Evolutionary conservation across 2,797 vertebrate genomes (phyloP).

Genomic region (Sebastiscus tertius): DNA sequence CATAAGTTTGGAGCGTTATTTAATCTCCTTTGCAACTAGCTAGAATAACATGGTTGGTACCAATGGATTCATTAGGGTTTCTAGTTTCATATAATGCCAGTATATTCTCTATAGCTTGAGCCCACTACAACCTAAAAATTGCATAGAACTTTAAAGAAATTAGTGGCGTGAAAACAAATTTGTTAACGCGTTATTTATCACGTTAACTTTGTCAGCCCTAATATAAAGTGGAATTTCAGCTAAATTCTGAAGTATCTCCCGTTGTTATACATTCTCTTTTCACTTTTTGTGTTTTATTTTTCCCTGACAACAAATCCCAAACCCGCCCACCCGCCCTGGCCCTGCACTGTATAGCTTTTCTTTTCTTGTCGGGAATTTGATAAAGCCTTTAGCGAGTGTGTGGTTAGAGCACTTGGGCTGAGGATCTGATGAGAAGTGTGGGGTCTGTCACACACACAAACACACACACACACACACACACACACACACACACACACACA

Average conservation of each 20-base stretch:
- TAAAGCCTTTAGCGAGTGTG: constrained; percentile 71
- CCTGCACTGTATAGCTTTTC: constrained; percentile 46
- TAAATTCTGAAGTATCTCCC: constrained; percentile 22
- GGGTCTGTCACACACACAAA: constrained; percentile 68
- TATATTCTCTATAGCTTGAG: too few species aligned
- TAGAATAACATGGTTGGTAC: too few species aligned
- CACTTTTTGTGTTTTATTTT: constrained; percentile 44
- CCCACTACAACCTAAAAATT: too few species aligned
- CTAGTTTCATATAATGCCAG: too few species aligned
- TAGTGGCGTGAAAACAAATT: too few species aligned
- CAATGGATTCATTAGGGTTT: too few species aligned
- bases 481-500: constrained; percentile 62
- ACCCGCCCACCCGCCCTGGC: not conserved
- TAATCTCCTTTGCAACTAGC: too few species aligned
- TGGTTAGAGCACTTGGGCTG: constrained; percentile 75
- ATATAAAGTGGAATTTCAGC: not conserved
- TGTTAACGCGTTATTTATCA: too few species aligned
- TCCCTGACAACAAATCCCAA: constrained; percentile 30
- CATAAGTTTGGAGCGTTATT: too few species aligned
- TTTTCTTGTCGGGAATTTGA: constrained; percentile 63
- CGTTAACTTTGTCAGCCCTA: too few species aligned
- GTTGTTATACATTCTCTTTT: constrained; percentile 27
- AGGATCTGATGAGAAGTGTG: constrained; percentile 78
- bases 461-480: constrained; percentile 19
- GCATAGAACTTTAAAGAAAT: too few species aligned